Evolutionary conservation across 2,888 invertebrate genomes (phyloP), one percentile per base, ranked within the genome.

Genomic region (Acronicta leporina): DNA sequence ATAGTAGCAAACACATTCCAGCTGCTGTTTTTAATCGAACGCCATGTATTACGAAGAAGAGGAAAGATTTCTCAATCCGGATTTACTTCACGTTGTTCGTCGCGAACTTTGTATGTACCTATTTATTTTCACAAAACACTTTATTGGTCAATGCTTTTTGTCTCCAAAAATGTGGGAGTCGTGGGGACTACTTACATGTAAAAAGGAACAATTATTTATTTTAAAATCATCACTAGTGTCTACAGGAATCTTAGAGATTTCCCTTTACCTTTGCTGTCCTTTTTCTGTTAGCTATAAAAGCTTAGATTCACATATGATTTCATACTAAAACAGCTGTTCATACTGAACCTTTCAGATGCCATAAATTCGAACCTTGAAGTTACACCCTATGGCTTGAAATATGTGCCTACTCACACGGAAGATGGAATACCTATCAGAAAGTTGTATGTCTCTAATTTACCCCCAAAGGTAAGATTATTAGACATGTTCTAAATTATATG

Each of bases 361-460:
- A 72, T 89, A 43, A 83, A 82, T 75, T 81, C 90, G 44, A 87
- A 85, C 78, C 77, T 88, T 47, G 87, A 89, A 57, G 76, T 81
- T 35, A 71, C 85, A 60, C 84, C 83, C 11, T 88, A 84, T 60
- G 83, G 81, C 42, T 65, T 87, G 63, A 81, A 87, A 79, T 89
- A 83, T 82, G 86, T 89, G 68, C 94, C 94, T 57, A 94, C 94
- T 64, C 93, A 94, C 67, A 95, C 95, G 38, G 93, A 95, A 85
- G 95, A 96, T 86, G 95, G 95, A 61, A 94, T 95, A 80, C 95
- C 95, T 15, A 95, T 96, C 72, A 89, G 95, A 79, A 95, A 95
- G 82, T 80, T 96, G 57, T 95, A 95, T 80, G 90, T 95, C 62
- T 91, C 95, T 16, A 95, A 95, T 83, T 86, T 95, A 77, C 95